Percentiles rank a stretch among this genome's conserved stretches.
Evolutionary conservation across 2,113 vertebrate species (phyloP).

Genomic region (Ciconia stormi): DNA sequence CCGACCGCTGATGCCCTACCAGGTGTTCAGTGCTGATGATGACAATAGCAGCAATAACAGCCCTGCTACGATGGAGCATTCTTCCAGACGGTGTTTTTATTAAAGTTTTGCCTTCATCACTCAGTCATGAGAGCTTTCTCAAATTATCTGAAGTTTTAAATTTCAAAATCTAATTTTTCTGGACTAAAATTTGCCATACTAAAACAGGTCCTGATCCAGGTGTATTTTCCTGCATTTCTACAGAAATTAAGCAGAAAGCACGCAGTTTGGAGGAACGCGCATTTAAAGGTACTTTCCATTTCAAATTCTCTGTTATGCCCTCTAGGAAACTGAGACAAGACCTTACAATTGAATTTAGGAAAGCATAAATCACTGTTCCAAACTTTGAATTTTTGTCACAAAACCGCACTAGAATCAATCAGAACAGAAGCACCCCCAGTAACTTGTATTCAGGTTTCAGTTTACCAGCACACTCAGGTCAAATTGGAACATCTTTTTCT

Average conservation of each 20-base stretch:
- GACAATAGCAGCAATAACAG: background rate
- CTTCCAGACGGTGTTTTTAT: background rate
- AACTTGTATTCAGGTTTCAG: background rate
- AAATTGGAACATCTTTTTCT: background rate
- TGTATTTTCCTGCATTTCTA: background rate
- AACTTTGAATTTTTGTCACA: background rate
- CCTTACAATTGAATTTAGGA: background rate
- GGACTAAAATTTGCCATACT: background rate
- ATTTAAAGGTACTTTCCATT: background rate
- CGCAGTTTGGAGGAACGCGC: background rate
- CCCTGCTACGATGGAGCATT: rapidly evolving
- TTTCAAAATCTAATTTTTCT: background rate
- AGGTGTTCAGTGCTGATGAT: background rate
- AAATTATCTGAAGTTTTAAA: background rate
- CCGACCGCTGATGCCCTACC: background rate
- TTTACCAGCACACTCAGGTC: background rate
- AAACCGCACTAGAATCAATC: background rate
- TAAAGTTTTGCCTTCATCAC: background rate
- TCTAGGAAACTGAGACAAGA: background rate
- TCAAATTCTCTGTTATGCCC: background rate
- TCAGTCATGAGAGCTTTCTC: background rate
- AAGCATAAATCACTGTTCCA: background rate
- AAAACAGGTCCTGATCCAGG: background rate
- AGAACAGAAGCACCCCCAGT: background rate
- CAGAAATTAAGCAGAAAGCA: background rate